These are phyloP conservation scores for Austrofundulus limnaeus DNA, from an alignment of 2,113 vertebrate genomes.

Conservation along the genomic window DNA sequence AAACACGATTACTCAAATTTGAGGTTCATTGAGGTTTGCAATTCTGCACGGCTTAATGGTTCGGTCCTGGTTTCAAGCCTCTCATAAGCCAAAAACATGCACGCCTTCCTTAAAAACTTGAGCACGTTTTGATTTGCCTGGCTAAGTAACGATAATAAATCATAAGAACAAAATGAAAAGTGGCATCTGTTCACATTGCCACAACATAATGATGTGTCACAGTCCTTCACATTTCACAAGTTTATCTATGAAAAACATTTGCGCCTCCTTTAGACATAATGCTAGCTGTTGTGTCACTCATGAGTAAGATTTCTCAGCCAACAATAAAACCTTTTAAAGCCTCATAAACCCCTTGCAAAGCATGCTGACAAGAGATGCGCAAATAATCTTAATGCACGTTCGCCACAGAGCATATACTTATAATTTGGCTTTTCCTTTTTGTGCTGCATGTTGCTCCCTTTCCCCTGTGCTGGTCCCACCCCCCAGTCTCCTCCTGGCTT, in stretches of 20 bases:
- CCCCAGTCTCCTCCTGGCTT: constrained; percentile 53
- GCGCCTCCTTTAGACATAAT: not conserved
- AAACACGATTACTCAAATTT: too few species aligned
- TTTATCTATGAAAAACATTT: too few species aligned
- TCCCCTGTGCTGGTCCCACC: constrained; percentile 33
- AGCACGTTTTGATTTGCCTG: too few species aligned
- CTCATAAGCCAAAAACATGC: too few species aligned
- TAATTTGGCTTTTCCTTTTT: constrained; percentile 10
- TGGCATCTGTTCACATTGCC: too few species aligned
- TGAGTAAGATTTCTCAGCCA: not conserved
- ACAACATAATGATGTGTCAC: not conserved
- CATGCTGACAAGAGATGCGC: constrained; percentile 1
- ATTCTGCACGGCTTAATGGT: too few species aligned
- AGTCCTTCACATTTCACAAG: too few species aligned
- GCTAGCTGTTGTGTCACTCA: not conserved
- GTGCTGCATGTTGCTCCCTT: constrained; percentile 52
- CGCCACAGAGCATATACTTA: constrained; percentile 21
- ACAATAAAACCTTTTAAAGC: constrained; percentile 9
- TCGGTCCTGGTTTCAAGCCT: too few species aligned
- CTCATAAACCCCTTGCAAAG: constrained; percentile 6
- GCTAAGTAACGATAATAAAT: too few species aligned
- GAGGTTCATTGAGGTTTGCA: too few species aligned
- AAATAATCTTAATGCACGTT: not conserved
- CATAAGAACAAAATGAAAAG: too few species aligned
- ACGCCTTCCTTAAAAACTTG: too few species aligned